These are phyloP conservation scores for Orientallactaga sibirica DNA, from an alignment of 2,797 vertebrate genomes.

Conservation along the genomic window DNA sequence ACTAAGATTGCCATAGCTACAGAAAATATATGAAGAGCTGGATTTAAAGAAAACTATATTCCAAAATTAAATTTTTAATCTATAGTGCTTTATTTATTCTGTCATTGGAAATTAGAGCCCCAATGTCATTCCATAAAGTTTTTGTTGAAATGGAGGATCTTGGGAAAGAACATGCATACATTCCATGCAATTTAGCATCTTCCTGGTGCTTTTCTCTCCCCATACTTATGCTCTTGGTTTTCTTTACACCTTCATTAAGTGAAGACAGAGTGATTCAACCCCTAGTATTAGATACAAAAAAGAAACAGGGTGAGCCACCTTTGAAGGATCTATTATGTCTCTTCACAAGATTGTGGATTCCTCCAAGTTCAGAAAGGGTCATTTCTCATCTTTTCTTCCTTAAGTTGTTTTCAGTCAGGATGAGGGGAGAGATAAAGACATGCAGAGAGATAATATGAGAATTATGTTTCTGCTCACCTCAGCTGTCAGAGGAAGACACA, in stretches of 20 bases:
- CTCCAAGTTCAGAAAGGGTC: neutral
- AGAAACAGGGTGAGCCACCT: rapidly evolving
- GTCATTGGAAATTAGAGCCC: neutral
- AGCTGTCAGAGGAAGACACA: conserved; percentile 66
- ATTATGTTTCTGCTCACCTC: neutral
- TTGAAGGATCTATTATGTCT: neutral
- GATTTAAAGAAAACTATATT: conserved; percentile 8
- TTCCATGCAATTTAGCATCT: neutral
- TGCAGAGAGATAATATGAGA: neutral
- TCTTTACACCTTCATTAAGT: neutral
- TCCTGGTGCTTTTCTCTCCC: neutral
- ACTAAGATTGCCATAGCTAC: conserved; percentile 23
- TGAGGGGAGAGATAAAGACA: neutral
- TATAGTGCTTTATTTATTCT: neutral
- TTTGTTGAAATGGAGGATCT: neutral
- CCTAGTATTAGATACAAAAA: neutral
- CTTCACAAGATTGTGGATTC: neutral
- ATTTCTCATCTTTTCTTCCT: neutral
- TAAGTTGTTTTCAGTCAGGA: conserved; percentile 11
- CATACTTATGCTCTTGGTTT: rapidly evolving
- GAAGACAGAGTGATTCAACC: neutral
- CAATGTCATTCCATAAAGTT: conserved; percentile 15
- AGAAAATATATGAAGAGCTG: neutral
- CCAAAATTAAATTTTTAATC: neutral
- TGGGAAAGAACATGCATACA: neutral